These are phyloP conservation scores for Hycleus phaleratus DNA, from an alignment of 1,140 invertebrate genomes.

Conservation along the genomic window DNA sequence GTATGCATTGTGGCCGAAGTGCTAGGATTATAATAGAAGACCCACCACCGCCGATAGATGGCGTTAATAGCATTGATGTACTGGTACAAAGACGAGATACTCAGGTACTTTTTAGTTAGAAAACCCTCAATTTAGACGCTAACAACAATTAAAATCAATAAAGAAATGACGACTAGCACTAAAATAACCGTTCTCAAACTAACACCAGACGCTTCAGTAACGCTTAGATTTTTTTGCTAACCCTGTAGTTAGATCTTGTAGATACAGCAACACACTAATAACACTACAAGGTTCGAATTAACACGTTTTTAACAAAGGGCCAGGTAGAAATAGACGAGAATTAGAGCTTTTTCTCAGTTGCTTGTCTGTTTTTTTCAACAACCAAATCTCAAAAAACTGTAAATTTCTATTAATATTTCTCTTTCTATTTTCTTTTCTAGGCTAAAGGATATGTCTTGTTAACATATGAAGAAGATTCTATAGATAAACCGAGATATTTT, in stretches of 20 bases:
- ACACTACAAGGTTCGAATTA: background rate
- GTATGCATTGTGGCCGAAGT: constrained; percentile 35
- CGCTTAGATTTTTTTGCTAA: background rate
- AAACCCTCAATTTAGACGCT: background rate
- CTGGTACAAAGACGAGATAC: constrained; percentile 38
- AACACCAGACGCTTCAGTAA: background rate
- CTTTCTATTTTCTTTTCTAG: constrained; percentile 28
- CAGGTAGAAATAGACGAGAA: background rate
- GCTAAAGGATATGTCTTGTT: constrained; percentile 34
- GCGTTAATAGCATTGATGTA: constrained; percentile 39
- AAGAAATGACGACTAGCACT: too few relatives aligned
- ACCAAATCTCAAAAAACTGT: too few relatives aligned
- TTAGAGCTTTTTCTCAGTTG: background rate
- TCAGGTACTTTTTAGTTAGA: constrained; percentile 25
- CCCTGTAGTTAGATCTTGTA: background rate
- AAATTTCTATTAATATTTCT: background rate
- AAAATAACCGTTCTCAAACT: too few relatives aligned
- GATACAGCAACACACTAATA: background rate
- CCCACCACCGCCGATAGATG: constrained; percentile 31
- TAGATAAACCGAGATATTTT: constrained; percentile 35
- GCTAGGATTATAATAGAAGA: constrained; percentile 29
- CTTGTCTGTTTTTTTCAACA: background rate
- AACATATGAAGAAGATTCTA: constrained; percentile 30
- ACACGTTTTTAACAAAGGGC: background rate
- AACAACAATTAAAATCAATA: background rate